phyloP scores from a whole-genome alignment of 1,140 invertebrate genomes.

The Venustaconcha ellipsiformis region DNA sequence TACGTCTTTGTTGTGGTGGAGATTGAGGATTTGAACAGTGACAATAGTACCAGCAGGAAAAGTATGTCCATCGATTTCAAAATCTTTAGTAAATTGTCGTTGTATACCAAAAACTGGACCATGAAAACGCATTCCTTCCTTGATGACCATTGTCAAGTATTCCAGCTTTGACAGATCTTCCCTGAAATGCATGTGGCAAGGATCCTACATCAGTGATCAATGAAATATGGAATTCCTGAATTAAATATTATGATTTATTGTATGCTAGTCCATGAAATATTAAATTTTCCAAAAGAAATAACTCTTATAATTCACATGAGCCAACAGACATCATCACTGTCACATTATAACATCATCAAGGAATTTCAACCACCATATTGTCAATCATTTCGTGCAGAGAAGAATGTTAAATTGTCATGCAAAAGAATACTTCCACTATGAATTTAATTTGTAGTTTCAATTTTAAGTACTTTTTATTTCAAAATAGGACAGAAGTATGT shows the following conservation, averaged over 20 bases:
- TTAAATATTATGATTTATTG: neutral
- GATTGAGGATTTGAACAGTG: conserved; percentile 23
- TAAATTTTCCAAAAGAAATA: too few species aligned
- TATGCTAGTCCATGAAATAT: too few species aligned
- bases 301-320: too few species aligned
- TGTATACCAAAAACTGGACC: conserved; percentile 76
- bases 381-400: too few species aligned
- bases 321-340: too few species aligned
- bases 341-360: too few species aligned
- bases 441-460: too few species aligned
- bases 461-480: too few species aligned
- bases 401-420: too few species aligned
- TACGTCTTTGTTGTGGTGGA: conserved; percentile 41
- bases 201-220: neutral
- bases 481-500: too few species aligned
- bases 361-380: too few species aligned
- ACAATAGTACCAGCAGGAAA: conserved; percentile 40
- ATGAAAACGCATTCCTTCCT: conserved; percentile 66
- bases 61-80: conserved; percentile 54
- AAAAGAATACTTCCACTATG: too few species aligned
- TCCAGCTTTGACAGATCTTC: conserved; percentile 53
- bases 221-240: neutral
- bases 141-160: conserved; percentile 65
- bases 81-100: conserved; percentile 78
- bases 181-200: conserved; percentile 17